phyloP scores from a whole-genome alignment of 2,113 vertebrate genomes.

The Crotalus tigris region DNA sequence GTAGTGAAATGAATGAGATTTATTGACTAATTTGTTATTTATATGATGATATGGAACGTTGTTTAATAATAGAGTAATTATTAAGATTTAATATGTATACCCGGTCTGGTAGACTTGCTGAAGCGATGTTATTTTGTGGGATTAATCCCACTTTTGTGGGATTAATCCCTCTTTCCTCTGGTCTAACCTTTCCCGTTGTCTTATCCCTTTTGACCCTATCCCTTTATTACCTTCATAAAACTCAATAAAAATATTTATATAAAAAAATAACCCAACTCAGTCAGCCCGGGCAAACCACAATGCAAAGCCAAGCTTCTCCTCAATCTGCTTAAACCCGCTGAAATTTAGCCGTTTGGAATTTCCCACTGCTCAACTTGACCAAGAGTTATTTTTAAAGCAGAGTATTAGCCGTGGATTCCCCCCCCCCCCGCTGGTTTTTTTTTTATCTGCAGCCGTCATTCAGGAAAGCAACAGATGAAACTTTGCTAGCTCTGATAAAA shows the following conservation, averaged over 20 bases:
- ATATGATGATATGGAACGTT: too few relatives aligned
- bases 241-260: neutral
- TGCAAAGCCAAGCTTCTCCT: neutral
- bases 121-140: too few relatives aligned
- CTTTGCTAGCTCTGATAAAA: neutral
- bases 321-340: neutral
- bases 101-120: too few relatives aligned
- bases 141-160: too few relatives aligned
- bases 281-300: neutral
- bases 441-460: neutral
- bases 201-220: too few relatives aligned
- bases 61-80: too few relatives aligned
- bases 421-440: neutral
- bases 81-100: too few relatives aligned
- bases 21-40: too few relatives aligned
- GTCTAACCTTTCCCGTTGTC: too few relatives aligned
- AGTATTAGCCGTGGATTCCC: neutral
- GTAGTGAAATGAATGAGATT: too few relatives aligned
- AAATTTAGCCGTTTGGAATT: neutral
- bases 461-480: neutral
- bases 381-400: neutral
- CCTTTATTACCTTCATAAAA: too few relatives aligned
- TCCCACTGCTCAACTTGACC: neutral
- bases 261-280: neutral
- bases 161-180: too few relatives aligned